phyloP scores from a whole-genome alignment of 1,140 invertebrate genomes.

The Brachionus rotundiformis region DNA sequence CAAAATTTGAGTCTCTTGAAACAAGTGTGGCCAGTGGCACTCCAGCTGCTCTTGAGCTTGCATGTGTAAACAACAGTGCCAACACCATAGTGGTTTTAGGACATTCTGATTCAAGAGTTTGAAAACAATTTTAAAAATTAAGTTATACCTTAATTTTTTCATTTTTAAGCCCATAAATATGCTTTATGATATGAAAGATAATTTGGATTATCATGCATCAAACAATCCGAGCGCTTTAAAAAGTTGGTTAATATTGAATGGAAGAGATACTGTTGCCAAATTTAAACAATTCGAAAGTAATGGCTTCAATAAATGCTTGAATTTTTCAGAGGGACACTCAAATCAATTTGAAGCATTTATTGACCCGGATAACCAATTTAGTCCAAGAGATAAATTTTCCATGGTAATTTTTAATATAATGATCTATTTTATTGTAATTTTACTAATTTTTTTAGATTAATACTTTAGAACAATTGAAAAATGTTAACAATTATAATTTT shows the following conservation, averaged over 20 bases:
- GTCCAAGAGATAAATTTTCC: conserved; percentile 84
- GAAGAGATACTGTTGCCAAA: conserved; percentile 76
- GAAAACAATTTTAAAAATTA: conserved; percentile 1
- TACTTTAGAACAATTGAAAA: conserved; percentile 87
- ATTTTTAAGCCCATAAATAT: conserved; percentile 81
- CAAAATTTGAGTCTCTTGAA: conserved; percentile 55
- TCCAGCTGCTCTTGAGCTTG: conserved; percentile 87
- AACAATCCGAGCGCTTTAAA: conserved; percentile 74
- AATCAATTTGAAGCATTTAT: conserved; percentile 88
- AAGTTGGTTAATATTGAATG: conserved; percentile 87
- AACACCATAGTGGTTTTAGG: conserved; percentile 91
- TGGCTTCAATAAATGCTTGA: conserved; percentile 69
- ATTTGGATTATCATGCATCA: conserved; percentile 67
- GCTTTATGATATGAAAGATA: conserved; percentile 77
- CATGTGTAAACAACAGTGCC: conserved; percentile 88
- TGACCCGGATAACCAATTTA: conserved; percentile 85
- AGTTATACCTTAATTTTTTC: neutral
- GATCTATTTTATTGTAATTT: neutral
- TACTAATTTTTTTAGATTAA: conserved; percentile 73
- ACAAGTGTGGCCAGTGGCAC: conserved; percentile 73
- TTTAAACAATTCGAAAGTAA: conserved; percentile 74
- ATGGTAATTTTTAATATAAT: conserved; percentile 69
- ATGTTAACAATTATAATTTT: conserved; percentile 90
- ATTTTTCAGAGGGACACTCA: conserved; percentile 81
- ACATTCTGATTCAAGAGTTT: conserved; percentile 89